Percentiles rank a stretch among this genome's conserved stretches.
Conservation (phyloP, 2,113 vertebrate species). For the Empidonax traillii region DNA sequence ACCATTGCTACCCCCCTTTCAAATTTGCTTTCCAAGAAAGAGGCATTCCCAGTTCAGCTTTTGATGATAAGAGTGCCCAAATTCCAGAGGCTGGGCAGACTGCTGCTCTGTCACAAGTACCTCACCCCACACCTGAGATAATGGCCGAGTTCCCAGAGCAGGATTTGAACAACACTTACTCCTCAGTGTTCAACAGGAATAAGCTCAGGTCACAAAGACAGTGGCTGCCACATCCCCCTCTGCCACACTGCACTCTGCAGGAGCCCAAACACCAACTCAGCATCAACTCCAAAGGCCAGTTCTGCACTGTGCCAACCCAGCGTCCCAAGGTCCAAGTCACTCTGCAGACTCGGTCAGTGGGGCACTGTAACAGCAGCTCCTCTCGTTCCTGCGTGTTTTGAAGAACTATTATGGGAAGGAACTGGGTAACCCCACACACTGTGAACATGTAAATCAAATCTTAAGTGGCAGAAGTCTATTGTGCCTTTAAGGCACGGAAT, state of each 20-base stretch:
- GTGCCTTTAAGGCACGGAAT: slow-evolving; percentile 21
- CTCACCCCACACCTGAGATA: neutral
- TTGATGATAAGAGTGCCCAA: neutral
- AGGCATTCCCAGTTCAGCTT: neutral
- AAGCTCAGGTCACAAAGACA: neutral
- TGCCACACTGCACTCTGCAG: neutral
- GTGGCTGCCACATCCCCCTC: neutral
- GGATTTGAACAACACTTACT: neutral
- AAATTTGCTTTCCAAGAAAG: neutral
- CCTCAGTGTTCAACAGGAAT: neutral
- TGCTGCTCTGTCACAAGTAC: neutral
- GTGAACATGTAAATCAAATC: slow-evolving; percentile 44
- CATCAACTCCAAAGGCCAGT: neutral
- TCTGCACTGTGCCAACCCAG: neutral
- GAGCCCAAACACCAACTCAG: neutral
- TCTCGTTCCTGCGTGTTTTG: neutral
- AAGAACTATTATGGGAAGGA: neutral
- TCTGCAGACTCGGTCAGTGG: neutral
- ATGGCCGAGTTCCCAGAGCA: neutral
- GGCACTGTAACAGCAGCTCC: neutral
- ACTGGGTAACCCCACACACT: neutral
- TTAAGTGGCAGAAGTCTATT: slow-evolving; percentile 31
- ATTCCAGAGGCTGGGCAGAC: neutral
- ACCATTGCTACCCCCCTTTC: neutral
- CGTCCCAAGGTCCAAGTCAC: neutral